A percentile compares a stretch with the other conserved stretches of the same genome.
These are phyloP conservation scores for Diachasmimorpha longicaudata DNA, from an alignment of 1,140 invertebrate genomes.

Conservation along the genomic window DNA sequence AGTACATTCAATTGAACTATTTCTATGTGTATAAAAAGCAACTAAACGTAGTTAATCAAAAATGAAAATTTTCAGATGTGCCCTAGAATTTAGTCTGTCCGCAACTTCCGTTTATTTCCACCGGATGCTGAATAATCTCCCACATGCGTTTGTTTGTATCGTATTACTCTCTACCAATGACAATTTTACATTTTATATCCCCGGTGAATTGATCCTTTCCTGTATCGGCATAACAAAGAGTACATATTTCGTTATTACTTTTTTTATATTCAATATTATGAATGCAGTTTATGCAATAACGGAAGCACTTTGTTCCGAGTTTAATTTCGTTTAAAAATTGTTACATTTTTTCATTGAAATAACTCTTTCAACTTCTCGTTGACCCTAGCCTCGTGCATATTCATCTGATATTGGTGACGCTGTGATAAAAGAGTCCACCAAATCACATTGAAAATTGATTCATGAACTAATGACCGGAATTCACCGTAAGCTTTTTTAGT, in stretches of 20 bases:
- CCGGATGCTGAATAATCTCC: constrained; percentile 20
- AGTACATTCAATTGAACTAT: neutral
- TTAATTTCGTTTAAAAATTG: neutral
- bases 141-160: neutral
- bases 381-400: no score
- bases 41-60: no score
- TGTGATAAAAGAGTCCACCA: neutral
- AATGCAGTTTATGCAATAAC: neutral
- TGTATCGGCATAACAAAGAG: neutral
- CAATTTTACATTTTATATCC: constrained; percentile 17
- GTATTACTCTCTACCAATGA: constrained; percentile 6
- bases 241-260: neutral
- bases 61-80: neutral
- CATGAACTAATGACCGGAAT: neutral
- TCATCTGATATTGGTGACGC: no score
- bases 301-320: neutral
- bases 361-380: no score
- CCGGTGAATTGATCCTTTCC: constrained; percentile 18
- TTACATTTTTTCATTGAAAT: neutral
- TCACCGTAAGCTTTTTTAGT: neutral
- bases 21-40: neutral
- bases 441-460: neutral
- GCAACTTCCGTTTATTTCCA: constrained; percentile 20
- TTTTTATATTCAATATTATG: neutral
- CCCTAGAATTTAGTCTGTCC: neutral